phyloP scores from a whole-genome alignment of 2,888 invertebrate species.

The Parascotia fuliginaria region DNA sequence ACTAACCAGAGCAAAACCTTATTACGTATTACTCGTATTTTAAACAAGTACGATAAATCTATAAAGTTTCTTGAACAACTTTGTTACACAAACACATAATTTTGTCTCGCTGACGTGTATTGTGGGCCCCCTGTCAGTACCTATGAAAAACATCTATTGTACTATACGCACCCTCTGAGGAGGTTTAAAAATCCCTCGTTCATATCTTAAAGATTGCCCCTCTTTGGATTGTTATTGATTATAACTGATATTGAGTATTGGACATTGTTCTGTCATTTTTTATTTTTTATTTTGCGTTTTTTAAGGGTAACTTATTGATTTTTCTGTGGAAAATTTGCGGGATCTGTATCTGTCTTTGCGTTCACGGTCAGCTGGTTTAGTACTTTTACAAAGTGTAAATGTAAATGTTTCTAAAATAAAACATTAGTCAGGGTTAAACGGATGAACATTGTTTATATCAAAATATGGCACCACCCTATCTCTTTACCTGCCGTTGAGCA shows the following conservation, averaged over 20 bases:
- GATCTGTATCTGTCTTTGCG: too few species aligned
- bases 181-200: conserved; percentile 53
- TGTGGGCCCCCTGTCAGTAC: conserved; percentile 43
- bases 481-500: too few species aligned
- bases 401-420: too few species aligned
- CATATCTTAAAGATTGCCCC: conserved; percentile 53
- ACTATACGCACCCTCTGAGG: conserved; percentile 46
- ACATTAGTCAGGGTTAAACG: too few species aligned
- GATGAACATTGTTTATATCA: too few species aligned
- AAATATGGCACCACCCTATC: too few species aligned
- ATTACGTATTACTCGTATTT: conserved; percentile 20
- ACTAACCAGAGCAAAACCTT: too few species aligned
- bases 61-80: conserved; percentile 36
- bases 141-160: conserved; percentile 56
- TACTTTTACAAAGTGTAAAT: too few species aligned
- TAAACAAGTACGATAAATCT: conserved; percentile 44
- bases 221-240: conserved; percentile 50
- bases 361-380: too few species aligned
- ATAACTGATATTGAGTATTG: conserved; percentile 49
- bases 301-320: too few species aligned
- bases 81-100: conserved; percentile 48
- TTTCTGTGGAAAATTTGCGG: too few species aligned
- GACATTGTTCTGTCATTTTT: conserved; percentile 35
- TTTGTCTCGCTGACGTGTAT: conserved; percentile 44
- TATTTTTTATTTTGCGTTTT: conserved; percentile 23